phyloP scores from a whole-genome alignment of 2,888 invertebrate species.

The Meghimatium bilineatum region DNA sequence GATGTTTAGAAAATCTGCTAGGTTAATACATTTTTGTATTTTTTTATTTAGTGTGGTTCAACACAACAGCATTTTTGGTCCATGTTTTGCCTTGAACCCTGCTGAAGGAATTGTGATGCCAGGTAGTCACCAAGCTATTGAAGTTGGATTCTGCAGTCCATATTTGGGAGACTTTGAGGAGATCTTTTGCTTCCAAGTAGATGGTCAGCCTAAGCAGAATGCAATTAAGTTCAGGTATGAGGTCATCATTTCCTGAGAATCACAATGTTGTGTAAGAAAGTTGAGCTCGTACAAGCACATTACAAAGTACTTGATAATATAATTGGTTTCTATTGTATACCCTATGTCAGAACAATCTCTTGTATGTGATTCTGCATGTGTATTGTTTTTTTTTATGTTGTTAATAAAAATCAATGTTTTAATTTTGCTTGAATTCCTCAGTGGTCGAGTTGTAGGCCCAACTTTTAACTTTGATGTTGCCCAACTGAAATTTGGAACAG shows the following conservation, averaged over 20 bases:
- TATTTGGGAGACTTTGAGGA: conserved; percentile 76
- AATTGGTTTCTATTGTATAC: too few relatives aligned
- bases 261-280: not conserved
- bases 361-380: not conserved
- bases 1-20: too few relatives aligned
- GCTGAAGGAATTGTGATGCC: conserved; percentile 76
- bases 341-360: not conserved
- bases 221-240: conserved; percentile 72
- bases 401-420: not conserved
- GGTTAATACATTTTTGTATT: not conserved
- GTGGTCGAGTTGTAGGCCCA: conserved; percentile 77
- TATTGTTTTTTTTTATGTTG: not conserved
- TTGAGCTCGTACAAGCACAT: not conserved
- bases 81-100: conserved; percentile 76
- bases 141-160: conserved; percentile 72
- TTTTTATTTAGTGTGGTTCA: conserved; percentile 67
- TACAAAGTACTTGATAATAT: too few relatives aligned
- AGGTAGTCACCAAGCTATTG: conserved; percentile 76
- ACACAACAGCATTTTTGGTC: conserved; percentile 72
- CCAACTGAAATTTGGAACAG: conserved; percentile 75
- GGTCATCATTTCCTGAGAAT: not conserved
- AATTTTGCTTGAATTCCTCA: conserved; percentile 52
- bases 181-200: conserved; percentile 74
- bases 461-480: conserved; percentile 77
- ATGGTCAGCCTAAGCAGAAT: conserved; percentile 72